These are phyloP conservation scores for Uloborus diversus DNA, from an alignment of 1,140 invertebrate species.

Conservation along the genomic window DNA sequence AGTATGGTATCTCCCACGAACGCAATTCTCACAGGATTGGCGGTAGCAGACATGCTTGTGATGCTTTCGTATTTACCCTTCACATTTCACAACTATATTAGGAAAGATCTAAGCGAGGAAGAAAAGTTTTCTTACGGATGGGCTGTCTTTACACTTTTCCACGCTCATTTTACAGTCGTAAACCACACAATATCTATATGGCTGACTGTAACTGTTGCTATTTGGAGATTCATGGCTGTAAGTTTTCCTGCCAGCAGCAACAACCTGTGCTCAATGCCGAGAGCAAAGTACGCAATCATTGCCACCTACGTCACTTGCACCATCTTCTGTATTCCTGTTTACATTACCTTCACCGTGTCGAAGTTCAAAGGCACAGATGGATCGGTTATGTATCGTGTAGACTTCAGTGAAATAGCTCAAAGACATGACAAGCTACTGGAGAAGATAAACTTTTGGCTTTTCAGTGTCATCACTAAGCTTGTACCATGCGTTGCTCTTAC, in stretches of 20 bases:
- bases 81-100: slow-evolving; percentile 77
- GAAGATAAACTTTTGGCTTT: slow-evolving; percentile 86
- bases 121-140: slow-evolving; percentile 53
- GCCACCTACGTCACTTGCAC: slow-evolving; percentile 77
- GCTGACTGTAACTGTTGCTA: slow-evolving; percentile 87
- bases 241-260: slow-evolving; percentile 54
- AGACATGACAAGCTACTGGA: slow-evolving; percentile 70
- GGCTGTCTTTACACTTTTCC: too few relatives aligned
- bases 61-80: slow-evolving; percentile 89
- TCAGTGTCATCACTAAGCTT: slow-evolving; percentile 84
- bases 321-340: slow-evolving; percentile 75
- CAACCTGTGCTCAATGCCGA: slow-evolving; percentile 57
- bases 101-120: slow-evolving; percentile 16
- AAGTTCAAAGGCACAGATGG: slow-evolving; percentile 10
- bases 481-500: slow-evolving; percentile 84
- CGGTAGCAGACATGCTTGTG: slow-evolving; percentile 83
- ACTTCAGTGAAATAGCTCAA: slow-evolving; percentile 70
- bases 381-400: slow-evolving; percentile 67
- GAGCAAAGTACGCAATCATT: slow-evolving; percentile 78
- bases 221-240: slow-evolving; percentile 94
- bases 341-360: slow-evolving; percentile 54
- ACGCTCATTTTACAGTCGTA: too few relatives aligned
- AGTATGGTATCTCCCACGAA: slow-evolving; percentile 87
- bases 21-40: slow-evolving; percentile 82
- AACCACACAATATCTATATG: slow-evolving; percentile 93